phyloP scores from a whole-genome alignment of 2,797 vertebrate species.

The Chelonia mydas region DNA sequence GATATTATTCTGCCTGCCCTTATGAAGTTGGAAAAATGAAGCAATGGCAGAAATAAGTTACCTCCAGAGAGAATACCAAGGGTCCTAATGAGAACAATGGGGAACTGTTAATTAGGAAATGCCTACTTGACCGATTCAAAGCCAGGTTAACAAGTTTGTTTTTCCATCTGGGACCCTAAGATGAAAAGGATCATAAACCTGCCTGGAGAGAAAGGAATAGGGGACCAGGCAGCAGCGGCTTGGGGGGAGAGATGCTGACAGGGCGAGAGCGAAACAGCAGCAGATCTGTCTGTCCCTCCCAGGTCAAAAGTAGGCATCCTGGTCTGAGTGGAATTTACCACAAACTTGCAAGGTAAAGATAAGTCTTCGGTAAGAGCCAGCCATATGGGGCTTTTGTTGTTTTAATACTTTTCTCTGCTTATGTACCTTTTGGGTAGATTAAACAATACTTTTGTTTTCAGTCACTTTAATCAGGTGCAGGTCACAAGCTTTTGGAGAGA shows the following conservation, averaged over 20 bases:
- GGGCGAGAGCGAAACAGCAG: not conserved
- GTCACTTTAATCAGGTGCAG: not conserved
- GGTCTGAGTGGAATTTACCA: not conserved
- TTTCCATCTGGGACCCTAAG: not conserved
- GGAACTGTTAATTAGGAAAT: conserved; percentile 40
- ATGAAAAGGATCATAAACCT: not conserved
- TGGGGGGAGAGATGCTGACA: not conserved
- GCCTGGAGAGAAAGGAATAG: not conserved
- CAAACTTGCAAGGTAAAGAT: not conserved
- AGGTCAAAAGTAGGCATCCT: not conserved
- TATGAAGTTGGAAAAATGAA: conserved; percentile 20
- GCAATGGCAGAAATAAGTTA: conserved; percentile 5
- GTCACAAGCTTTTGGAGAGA: not conserved
- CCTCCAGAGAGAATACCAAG: not conserved
- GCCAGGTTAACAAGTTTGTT: not conserved
- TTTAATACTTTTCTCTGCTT: not conserved
- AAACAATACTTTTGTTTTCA: not conserved
- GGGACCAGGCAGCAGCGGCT: not conserved
- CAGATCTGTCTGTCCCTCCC: not conserved
- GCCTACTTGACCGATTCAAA: conserved; percentile 28
- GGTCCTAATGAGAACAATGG: not conserved
- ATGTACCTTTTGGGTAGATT: not conserved
- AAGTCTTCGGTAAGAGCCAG: not conserved
- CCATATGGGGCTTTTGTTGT: not conserved
- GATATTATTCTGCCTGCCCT: not conserved